Evolutionary conservation across 2,797 vertebrate species (phyloP), one percentile per base, ranked within the genome.

Genomic region (Coluber constrictor): DNA sequence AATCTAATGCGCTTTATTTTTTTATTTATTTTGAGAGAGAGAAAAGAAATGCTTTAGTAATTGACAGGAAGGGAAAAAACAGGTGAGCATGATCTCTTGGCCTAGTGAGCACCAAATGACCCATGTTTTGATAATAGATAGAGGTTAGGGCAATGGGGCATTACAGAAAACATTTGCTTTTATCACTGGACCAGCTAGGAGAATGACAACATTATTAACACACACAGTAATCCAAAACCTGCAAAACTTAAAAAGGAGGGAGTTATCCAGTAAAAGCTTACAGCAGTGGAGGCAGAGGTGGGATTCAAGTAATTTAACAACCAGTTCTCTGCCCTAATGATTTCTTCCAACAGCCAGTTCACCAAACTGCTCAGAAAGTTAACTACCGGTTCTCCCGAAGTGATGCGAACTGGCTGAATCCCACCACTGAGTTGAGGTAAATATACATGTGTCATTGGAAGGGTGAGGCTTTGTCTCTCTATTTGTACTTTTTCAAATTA

Each of bases 1-100:
- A 95, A 94, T 43, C 29, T 61, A 54, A 86, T 63, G 86, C 66
- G 29, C 92, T 56, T 93, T 92, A 63, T 91, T 92, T 55, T 88
- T 90, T 92, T 51, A 51, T 56, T 87, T 94, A 95, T 94, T 74
- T 37, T 37, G 37, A 37, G 37, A 37, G 90, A 94, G 47, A 27
- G 9, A 20, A 56, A 86, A 57, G 61, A 96, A 95, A 95, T 95
- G 91, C 90, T 95, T 59, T 60, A 96, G 92, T 93, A 94, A 95
- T 91, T 93, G 90, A 91, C 95, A 92, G 94, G 83, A 25, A 59
- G 87, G 66, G 93, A 83, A 95, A 63, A 93, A 92, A 92, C 86
- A 93, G 63, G 61, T 55, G 95, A 95, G 20, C 32, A 93, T 13
- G 90, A 91, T 90, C 43, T 29, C n/a, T 43, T 93, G n/a, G 57